Percentiles rank a stretch among this genome's conserved stretches.
Evolutionary conservation across 2,797 vertebrate species (phyloP).

Genomic region (Pseudomugil gertrudae): DNA sequence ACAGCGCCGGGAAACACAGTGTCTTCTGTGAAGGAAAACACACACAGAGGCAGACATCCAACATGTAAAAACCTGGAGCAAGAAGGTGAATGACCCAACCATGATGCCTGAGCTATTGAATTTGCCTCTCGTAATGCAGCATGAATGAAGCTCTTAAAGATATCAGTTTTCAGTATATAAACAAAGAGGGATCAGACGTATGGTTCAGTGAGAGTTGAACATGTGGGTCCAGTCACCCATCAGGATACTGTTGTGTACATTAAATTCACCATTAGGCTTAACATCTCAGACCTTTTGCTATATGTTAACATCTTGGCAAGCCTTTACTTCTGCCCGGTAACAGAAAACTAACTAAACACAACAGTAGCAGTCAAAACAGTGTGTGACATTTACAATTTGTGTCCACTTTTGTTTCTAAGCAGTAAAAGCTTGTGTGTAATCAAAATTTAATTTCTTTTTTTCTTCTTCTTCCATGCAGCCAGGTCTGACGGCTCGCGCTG

Average conservation of each 20-base stretch:
- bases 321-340: conserved; percentile 35
- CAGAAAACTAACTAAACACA: conserved; percentile 65
- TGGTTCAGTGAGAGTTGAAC: conserved; percentile 77
- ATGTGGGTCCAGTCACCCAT: conserved; percentile 64
- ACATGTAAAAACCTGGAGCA: conserved; percentile 59
- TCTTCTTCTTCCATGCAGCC: conserved; percentile 23
- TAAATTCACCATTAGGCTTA: conserved; percentile 44
- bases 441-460: conserved; percentile 18
- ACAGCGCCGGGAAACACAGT: conserved; percentile 41
- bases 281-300: conserved; percentile 56
- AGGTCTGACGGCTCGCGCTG: conserved; percentile 65
- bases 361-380: conserved; percentile 61
- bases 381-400: conserved; percentile 65
- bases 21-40: conserved; percentile 37
- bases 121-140: conserved; percentile 66
- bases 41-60: conserved; percentile 32
- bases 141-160: conserved; percentile 79
- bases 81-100: conserved; percentile 49
- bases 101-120: conserved; percentile 61
- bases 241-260: conserved; percentile 59
- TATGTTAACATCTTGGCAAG: conserved; percentile 43
- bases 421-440: conserved; percentile 42
- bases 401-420: conserved; percentile 44
- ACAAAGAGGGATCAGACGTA: conserved; percentile 61
- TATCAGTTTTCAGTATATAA: conserved; percentile 80